Evolutionary conservation across 2,797 vertebrate species (phyloP).

Genomic region (Falco naumanni): DNA sequence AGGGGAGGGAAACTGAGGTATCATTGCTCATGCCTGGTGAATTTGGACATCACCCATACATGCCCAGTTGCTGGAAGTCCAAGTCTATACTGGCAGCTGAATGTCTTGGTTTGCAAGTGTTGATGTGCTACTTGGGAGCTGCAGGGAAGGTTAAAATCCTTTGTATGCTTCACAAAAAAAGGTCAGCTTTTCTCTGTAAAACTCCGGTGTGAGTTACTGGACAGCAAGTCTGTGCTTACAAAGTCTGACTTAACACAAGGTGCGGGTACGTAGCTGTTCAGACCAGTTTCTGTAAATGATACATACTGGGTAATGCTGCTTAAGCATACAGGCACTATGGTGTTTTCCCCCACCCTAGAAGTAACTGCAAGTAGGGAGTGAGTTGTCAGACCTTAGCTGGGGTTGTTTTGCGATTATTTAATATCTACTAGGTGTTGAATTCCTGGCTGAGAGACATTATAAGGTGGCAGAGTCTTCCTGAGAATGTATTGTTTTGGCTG

Average conservation of each 20-base stretch:
- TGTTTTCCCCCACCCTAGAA: not conserved
- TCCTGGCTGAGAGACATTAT: not conserved
- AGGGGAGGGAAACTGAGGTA: not conserved
- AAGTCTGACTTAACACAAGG: not conserved
- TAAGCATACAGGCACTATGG: not conserved
- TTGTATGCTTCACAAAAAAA: not conserved
- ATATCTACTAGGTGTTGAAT: not conserved
- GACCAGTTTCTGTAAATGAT: not conserved
- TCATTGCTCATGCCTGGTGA: not conserved
- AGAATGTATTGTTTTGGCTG: not conserved
- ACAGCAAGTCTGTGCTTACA: not conserved
- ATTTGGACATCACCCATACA: not conserved
- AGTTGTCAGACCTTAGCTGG: not conserved
- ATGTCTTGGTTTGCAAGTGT: not conserved
- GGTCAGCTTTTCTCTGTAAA: not conserved
- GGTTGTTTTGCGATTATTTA: not conserved
- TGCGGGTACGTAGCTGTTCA: fast-evolving
- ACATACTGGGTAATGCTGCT: not conserved
- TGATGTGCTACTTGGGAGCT: not conserved
- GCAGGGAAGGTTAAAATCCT: not conserved
- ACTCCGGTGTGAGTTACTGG: not conserved
- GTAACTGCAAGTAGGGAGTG: not conserved
- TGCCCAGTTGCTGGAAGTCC: not conserved
- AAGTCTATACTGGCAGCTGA: not conserved
- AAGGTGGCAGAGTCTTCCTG: not conserved